These are phyloP conservation scores for Equus przewalskii DNA, from an alignment of 2,113 vertebrate species.

Conservation along the genomic window DNA sequence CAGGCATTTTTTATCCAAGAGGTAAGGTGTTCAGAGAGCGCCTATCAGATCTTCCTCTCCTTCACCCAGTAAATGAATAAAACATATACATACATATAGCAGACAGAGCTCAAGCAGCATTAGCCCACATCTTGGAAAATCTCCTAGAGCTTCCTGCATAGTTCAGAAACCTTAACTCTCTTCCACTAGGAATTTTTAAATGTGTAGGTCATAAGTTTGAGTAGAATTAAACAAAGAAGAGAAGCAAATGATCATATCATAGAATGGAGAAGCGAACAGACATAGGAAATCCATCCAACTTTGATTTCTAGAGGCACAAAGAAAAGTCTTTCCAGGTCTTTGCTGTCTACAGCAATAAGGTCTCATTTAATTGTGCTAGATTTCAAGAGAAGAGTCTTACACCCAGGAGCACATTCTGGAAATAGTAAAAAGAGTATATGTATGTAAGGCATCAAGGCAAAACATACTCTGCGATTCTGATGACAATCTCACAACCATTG, in stretches of 20 bases:
- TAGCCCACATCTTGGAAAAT: not conserved
- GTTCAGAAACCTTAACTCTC: not conserved
- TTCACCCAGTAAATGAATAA: not conserved
- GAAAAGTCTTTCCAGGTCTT: not conserved
- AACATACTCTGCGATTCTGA: not conserved
- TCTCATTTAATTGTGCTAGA: not conserved
- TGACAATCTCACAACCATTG: not conserved
- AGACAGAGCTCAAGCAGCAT: not conserved
- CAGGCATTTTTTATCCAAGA: not conserved
- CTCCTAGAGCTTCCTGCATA: not conserved
- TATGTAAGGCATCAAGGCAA: not conserved
- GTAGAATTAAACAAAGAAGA: not conserved
- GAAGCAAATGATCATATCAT: not conserved
- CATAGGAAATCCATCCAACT: not conserved
- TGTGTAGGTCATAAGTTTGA: not conserved
- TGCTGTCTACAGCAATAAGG: not conserved
- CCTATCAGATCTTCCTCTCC: not conserved
- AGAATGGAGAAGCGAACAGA: not conserved
- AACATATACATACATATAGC: not conserved
- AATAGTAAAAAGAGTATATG: not conserved
- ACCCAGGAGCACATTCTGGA: not conserved
- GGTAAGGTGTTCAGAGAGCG: not conserved
- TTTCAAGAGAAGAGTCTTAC: not conserved
- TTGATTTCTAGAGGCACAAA: slow-evolving; percentile 20
- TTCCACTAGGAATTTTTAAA: not conserved